Evolutionary conservation across 2,797 vertebrate genomes (phyloP).

Genomic region (Pseudomugil gertrudae): DNA sequence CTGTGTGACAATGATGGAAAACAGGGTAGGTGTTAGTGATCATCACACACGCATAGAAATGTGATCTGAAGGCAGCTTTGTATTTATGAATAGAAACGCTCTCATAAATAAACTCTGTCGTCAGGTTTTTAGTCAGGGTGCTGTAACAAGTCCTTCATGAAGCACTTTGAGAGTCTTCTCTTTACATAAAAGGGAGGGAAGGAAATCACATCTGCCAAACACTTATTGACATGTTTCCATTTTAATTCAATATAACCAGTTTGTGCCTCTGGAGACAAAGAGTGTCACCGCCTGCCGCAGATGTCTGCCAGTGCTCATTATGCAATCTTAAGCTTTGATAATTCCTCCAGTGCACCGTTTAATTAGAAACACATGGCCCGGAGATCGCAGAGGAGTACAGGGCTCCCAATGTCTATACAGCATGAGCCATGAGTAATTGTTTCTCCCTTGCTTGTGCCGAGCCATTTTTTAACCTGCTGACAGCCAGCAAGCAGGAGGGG

Average conservation of each 20-base stretch:
- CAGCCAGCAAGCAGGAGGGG: slow-evolving; percentile 64
- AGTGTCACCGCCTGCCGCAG: slow-evolving; percentile 66
- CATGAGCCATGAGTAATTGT: slow-evolving; percentile 80
- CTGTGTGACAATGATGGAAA: slow-evolving; percentile 53
- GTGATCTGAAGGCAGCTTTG: slow-evolving; percentile 39
- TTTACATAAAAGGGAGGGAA: background rate
- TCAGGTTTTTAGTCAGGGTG: background rate
- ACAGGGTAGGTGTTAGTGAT: slow-evolving; percentile 58
- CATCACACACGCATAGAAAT: slow-evolving; percentile 41
- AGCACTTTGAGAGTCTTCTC: slow-evolving; percentile 13
- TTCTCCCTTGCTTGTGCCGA: slow-evolving; percentile 70
- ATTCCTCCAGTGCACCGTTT: slow-evolving; percentile 77
- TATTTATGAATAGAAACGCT: slow-evolving; percentile 34
- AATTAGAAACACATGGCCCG: slow-evolving; percentile 82
- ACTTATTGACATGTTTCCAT: slow-evolving; percentile 58
- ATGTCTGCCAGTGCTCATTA: slow-evolving; percentile 74
- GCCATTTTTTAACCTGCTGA: slow-evolving; percentile 81
- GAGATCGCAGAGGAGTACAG: slow-evolving; percentile 68
- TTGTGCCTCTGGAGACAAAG: slow-evolving; percentile 62
- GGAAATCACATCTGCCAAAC: slow-evolving; percentile 23
- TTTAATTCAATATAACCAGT: slow-evolving; percentile 59
- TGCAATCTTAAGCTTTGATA: slow-evolving; percentile 77
- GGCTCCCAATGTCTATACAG: slow-evolving; percentile 73
- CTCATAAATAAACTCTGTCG: slow-evolving; percentile 32
- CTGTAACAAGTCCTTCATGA: slow-evolving; percentile 13